Conservation (phyloP, 2,888 invertebrate species). For the Phalera bucephala region DNA sequence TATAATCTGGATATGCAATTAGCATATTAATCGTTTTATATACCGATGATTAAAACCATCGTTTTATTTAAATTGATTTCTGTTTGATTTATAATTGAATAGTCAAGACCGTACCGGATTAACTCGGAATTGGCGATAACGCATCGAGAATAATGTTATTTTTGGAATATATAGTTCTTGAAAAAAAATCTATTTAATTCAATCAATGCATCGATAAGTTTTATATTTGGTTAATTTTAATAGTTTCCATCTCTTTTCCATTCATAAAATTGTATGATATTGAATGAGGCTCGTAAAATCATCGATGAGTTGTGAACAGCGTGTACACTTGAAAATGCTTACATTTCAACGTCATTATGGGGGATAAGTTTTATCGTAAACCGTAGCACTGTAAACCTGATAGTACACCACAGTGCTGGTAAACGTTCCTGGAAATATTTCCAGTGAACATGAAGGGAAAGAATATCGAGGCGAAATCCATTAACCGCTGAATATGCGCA, state of each 20-base stretch:
- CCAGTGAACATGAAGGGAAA: background rate
- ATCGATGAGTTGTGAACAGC: background rate
- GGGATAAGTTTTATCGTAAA: background rate
- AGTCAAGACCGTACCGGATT: conserved; percentile 13
- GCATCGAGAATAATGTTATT: conserved; percentile 10
- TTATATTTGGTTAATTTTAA: background rate
- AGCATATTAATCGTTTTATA: conserved; percentile 69
- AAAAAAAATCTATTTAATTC: conserved; percentile 10
- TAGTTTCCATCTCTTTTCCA: background rate
- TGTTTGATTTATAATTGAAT: conserved; percentile 31
- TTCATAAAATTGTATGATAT: background rate
- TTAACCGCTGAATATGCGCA: background rate
- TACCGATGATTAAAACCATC: conserved; percentile 42
- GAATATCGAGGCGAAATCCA: background rate
- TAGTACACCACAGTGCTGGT: background rate
- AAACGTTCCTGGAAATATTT: background rate
- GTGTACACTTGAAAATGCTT: background rate
- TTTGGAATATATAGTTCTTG: conserved; percentile 2
- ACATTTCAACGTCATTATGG: background rate
- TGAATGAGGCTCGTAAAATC: background rate
- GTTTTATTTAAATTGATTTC: conserved; percentile 30
- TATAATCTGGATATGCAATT: conserved; percentile 64
- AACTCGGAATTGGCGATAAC: conserved; percentile 15
- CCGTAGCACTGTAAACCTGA: background rate
- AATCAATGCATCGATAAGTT: conserved; percentile 12